These are phyloP conservation scores for Axea sp. DNA, from an alignment of 2,888 invertebrate genomes.

Conservation along the genomic window DNA sequence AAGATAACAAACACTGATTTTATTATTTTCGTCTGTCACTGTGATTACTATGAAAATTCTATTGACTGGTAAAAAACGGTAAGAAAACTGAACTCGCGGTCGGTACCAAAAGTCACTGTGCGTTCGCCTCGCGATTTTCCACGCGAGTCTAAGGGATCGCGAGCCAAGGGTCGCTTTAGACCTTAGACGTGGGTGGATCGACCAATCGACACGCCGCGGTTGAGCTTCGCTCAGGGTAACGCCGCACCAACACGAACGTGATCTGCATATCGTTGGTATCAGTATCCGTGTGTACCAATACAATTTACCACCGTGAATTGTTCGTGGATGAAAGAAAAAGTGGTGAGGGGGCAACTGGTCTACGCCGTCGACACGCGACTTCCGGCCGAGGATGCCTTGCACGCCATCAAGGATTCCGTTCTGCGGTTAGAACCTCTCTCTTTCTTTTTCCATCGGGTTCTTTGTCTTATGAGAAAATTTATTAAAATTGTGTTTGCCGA, in stretches of 20 bases:
- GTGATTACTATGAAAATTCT: too few species aligned
- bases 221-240: conserved; percentile 71
- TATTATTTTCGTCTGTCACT: too few species aligned
- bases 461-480: conserved; percentile 29
- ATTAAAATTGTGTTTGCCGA: conserved; percentile 13
- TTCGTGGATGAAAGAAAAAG: conserved; percentile 59
- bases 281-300: conserved; percentile 24
- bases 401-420: conserved; percentile 71
- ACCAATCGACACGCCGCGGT: conserved; percentile 73
- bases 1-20: too few species aligned
- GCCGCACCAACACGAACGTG: conserved; percentile 61
- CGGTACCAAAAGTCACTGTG: conserved; percentile 44
- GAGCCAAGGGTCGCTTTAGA: conserved; percentile 70
- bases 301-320: conserved; percentile 24
- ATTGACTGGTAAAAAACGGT: conserved; percentile 19
- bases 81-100: conserved; percentile 17
- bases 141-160: conserved; percentile 72
- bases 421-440: conserved; percentile 28
- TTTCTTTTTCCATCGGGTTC: conserved; percentile 11
- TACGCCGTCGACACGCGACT: conserved; percentile 77
- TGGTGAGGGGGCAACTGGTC: conserved; percentile 62
- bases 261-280: conserved; percentile 56
- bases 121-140: conserved; percentile 70
- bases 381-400: conserved; percentile 73
- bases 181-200: conserved; percentile 70